Evolutionary conservation across 2,113 vertebrate genomes (phyloP), one percentile per base, ranked within the genome.

Genomic region (Puffinus mauretanicus): DNA sequence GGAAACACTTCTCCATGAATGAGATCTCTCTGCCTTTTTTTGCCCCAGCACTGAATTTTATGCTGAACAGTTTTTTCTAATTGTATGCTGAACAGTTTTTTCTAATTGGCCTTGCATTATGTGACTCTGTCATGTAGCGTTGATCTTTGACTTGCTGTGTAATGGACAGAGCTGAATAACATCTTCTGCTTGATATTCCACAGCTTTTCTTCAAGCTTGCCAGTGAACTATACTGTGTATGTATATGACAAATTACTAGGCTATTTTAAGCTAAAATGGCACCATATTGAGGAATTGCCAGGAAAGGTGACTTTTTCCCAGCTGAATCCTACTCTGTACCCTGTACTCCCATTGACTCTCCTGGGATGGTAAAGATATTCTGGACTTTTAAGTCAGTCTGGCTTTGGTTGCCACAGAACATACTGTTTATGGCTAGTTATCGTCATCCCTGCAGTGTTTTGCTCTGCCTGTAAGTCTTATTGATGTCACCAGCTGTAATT

Each of bases 401-500:
- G 29, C 20, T 88, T 49, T 78, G 51, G 17, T 70, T 93, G 64
- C 60, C 20, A 46, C 44, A 51, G 64, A 49, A 25, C 7, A 6
- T 62, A 2, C 30, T 58, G 6, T 44, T 70, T 26, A 47, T 27
- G 38, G 83, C 52, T 87, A 18, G 18, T 67, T 83, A 20, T 64
- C 62, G 88, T 90, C 58, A 49, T 69, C 75, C 71, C 71, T 65
- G 58, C 30, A 15, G 61, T 64, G 42, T 34, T 87, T 32, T 52
- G 27, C 47, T 46, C 52, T 46, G 47, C 55, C 82, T 88, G 18
- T 36, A 66, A 16, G 16, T 75, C 24, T 49, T 69, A 19, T 0
- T 71, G 51, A 51, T 84, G 72, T 62, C 87, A 67, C 38, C 69
- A 84, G 77, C 65, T 89, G 73, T 91, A 87, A 94, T 84, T 71